Conservation (phyloP, 2,113 vertebrate species). For the Ursus arctos region DNA sequence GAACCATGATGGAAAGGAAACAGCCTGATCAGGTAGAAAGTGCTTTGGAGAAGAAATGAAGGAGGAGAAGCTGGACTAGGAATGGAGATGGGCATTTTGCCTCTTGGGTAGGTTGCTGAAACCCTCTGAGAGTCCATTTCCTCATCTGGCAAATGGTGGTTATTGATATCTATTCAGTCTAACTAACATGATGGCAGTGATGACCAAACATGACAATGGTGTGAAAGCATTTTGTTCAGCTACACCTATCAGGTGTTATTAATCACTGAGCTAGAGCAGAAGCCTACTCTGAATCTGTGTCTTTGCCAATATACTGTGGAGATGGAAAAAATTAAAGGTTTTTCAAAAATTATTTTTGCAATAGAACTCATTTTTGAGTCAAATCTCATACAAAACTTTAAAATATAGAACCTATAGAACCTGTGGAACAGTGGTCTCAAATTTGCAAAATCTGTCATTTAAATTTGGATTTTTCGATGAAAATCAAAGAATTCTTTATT, state of each 20-base stretch:
- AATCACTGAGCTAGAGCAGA: background rate
- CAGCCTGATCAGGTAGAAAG: background rate
- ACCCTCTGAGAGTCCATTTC: background rate
- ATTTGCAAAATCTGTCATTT: background rate
- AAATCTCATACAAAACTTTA: background rate
- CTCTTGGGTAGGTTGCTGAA: background rate
- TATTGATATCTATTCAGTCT: background rate
- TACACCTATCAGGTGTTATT: background rate
- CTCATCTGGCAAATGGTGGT: background rate
- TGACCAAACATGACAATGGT: background rate
- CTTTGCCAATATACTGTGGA: background rate
- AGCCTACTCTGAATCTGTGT: background rate
- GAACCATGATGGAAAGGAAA: background rate
- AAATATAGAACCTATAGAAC: background rate
- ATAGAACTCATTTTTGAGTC: background rate
- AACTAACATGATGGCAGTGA: background rate
- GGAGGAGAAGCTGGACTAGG: background rate
- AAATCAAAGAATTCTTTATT: constrained; percentile 35
- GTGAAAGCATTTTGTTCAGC: background rate
- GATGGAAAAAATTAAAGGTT: background rate
- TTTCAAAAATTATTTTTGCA: constrained; percentile 49
- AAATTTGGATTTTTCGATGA: constrained; percentile 45
- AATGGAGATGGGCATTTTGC: background rate
- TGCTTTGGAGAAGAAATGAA: background rate
- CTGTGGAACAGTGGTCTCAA: background rate